phyloP scores from a whole-genome alignment of 2,888 invertebrate genomes.

The Andrena haemorrhoa region DNA sequence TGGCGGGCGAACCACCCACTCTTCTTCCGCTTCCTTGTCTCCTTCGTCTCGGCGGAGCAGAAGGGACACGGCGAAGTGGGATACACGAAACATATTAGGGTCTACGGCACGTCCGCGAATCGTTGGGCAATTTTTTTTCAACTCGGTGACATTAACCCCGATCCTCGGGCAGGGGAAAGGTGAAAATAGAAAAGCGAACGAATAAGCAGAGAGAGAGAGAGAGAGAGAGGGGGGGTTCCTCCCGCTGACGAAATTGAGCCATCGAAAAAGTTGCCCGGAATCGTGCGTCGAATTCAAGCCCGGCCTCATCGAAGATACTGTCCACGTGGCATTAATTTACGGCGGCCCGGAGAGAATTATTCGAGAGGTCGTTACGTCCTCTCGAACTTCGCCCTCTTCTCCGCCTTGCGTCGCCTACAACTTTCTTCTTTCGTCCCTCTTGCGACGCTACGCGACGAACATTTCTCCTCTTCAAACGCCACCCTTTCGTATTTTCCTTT shows the following conservation, averaged over 20 bases:
- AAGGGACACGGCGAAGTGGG: conserved; percentile 49
- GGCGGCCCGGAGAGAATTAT: conserved; percentile 55
- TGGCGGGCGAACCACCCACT: conserved; percentile 58
- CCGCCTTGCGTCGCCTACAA: conserved; percentile 30
- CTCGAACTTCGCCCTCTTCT: conserved; percentile 21
- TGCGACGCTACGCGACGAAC: conserved; percentile 20
- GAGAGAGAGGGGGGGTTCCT: no score
- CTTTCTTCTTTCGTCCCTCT: conserved; percentile 28
- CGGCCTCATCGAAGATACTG: conserved; percentile 36
- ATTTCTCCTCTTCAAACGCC: background rate
- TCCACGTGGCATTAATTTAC: conserved; percentile 66
- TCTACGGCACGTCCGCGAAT: conserved; percentile 78
- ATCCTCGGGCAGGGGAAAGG: conserved; percentile 36
- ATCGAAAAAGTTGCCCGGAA: conserved; percentile 79
- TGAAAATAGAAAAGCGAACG: conserved; percentile 37
- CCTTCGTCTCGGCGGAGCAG: conserved; percentile 26
- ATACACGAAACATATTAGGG: conserved; percentile 81
- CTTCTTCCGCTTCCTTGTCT: conserved; percentile 36
- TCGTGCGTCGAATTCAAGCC: conserved; percentile 78
- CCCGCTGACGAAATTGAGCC: conserved; percentile 77
- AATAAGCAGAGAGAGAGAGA: conserved; percentile 11
- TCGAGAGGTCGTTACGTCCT: conserved; percentile 59
- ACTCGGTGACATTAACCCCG: conserved; percentile 68
- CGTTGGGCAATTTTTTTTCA: conserved; percentile 70
- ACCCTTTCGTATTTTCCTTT: background rate